Base-by-base conservation (phyloP, 2,797 vertebrate genomes). In the Pseudomugil tenellus region DNA sequence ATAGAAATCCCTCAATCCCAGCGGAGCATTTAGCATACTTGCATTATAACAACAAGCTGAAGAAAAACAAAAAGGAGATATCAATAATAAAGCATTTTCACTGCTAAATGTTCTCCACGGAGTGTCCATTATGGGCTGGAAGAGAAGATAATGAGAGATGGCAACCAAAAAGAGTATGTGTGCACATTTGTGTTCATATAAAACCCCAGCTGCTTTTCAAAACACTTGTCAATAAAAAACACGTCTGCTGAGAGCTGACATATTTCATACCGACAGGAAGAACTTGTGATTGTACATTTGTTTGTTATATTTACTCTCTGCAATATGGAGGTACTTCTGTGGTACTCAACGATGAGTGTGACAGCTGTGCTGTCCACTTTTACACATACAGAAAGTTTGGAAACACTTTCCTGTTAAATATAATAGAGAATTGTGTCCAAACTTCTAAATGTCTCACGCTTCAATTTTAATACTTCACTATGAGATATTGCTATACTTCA, bases 11-110 rank as follows among this genome's bases (percentile, higher is more conserved):
- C 29, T 53, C 54, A 74, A 80, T 74, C 85, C 83, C 84, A 63
- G 58, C 64, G 82, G 85, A 84, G 72, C 85, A 87, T 87, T 87
- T 91, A 87, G 75, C 58, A 79, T 79, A 85, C 70, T 77, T n/a
- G 25, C 65, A 69, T 76, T 76, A 75, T 67, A 77, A 83, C 72
- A 80, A 84, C 79, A 70, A 86, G 66, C 64, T 58, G 7, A 46
- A 68, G 74, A 80, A 84, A 85, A 87, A 84, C 59, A 77, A 74
- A 81, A 83, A 81, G 65, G 69, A 81, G 75, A 83, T 84, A 84
- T 87, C 79, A 85, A 83, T 90, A 83, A 87, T 66, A 77, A 83
- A 83, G 81, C 72, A 75, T 61, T 67, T 82, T 79, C 76, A 65
- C 29, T 41, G n/a, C 77, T 81, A 70, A 87, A 82, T 76, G 76